Base-by-base conservation (phyloP, 53 echinoderm and acorn worm species). In the Astropecten irregularis region DNA sequence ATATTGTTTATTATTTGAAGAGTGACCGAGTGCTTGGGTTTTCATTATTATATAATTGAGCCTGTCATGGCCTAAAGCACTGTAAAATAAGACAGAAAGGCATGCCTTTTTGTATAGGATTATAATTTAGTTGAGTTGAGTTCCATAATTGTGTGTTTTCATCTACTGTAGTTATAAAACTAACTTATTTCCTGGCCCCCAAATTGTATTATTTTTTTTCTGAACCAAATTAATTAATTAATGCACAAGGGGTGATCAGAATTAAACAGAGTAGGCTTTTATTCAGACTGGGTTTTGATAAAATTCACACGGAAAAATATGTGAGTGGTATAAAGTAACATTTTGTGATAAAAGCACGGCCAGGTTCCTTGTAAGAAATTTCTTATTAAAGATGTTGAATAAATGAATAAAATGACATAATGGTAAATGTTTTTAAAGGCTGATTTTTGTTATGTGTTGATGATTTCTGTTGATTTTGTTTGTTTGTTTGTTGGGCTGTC, bases 351-450 rank as follows among this genome's bases (percentile, higher is more conserved):
- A 42, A 44, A 61, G 40, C 56, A 33, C 42, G 47, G 79, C 60
- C 79, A 31, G 79, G 79, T 60, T 62, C 56, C 60, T 79, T 62
- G 62, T 79, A 79, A 40, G 57, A 79, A 42, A 79, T 11, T 79
- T 79, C 62, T 79, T n/a, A n/a, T n/a, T n/a, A 27, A 79, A 61
- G 29, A 79, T 79, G 79, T 79, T 79, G 29, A 79, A 26, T 60
- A 62, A 79, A 61, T 62, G 36, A 79, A 61, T 61, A 47, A 59
- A 62, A 25, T 76, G n/a, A 61, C 61, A 61, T 18, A 32, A n/a
- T n/a, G n/a, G n/a, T n/a, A 61, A 56, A 61, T 61, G 61, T 61
- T 30, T 30, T 30, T 61, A 61, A 23, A 32, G 32, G 30, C n/a
- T n/a, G n/a, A n/a, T 9, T 1, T 32, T 2, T n/a, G 2, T 23